Conservation (phyloP, 1,140 invertebrate species). For the honey bee (Apis mellifera) region Amel_HAv3.1 CM009931.2:5559501-5560000, state of each 20-base stretch:
- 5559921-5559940: not conserved
- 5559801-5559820: slow-evolving; percentile 32
- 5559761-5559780: slow-evolving; percentile 40
- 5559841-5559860: slow-evolving; percentile 7
- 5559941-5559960: not conserved
- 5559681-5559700: not conserved
- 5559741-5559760: slow-evolving; percentile 42
- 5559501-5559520: no score
- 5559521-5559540: no score
- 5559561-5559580: no score
- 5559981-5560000: not conserved
- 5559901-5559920: not conserved
- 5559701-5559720: not conserved
- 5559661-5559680: not conserved
- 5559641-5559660: no score
- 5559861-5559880: slow-evolving; percentile 1
- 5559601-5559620: no score
- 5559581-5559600: no score
- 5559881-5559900: slow-evolving; percentile 18
- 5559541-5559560: no score
- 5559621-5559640: not conserved
- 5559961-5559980: not conserved
- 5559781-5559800: slow-evolving; percentile 42
- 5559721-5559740: not conserved
- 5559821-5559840: slow-evolving; percentile 28